Evolutionary conservation across 2,888 invertebrate species (phyloP).

Genomic region (Calameuta filiformis): DNA sequence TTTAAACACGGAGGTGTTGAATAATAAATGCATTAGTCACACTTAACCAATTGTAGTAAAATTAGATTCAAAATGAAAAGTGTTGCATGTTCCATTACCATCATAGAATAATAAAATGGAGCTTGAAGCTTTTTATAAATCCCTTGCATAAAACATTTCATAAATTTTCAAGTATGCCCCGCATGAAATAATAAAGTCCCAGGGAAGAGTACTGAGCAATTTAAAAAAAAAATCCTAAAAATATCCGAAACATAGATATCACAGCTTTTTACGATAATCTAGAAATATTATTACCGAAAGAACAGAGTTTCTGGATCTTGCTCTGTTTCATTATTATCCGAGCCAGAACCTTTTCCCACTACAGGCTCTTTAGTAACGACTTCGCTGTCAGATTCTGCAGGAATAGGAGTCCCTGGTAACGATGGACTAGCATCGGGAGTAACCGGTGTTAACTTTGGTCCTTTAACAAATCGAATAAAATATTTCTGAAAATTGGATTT

Average conservation of each 20-base stretch:
- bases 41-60: background rate
- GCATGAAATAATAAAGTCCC: background rate
- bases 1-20: background rate
- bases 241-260: background rate
- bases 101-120: background rate
- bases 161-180: background rate
- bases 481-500: background rate
- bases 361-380: conserved; percentile 28
- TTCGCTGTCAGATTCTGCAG: conserved; percentile 44
- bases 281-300: conserved; percentile 49
- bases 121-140: background rate
- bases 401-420: conserved; percentile 50
- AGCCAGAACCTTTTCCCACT: conserved; percentile 32
- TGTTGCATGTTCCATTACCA: background rate
- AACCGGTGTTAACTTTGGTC: conserved; percentile 53
- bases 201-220: background rate
- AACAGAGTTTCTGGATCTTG: conserved; percentile 57
- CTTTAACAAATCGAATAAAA: conserved; percentile 27
- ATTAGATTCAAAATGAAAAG: background rate
- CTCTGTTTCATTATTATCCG: conserved; percentile 36
- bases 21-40: background rate
- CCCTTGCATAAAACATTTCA: background rate
- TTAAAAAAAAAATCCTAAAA: background rate
- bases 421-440: conserved; percentile 45
- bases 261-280: background rate